Percentiles rank a stretch among this genome's conserved stretches.
phyloP scores from a whole-genome alignment of 2,888 invertebrate species.

The Chirona hameri region DNA sequence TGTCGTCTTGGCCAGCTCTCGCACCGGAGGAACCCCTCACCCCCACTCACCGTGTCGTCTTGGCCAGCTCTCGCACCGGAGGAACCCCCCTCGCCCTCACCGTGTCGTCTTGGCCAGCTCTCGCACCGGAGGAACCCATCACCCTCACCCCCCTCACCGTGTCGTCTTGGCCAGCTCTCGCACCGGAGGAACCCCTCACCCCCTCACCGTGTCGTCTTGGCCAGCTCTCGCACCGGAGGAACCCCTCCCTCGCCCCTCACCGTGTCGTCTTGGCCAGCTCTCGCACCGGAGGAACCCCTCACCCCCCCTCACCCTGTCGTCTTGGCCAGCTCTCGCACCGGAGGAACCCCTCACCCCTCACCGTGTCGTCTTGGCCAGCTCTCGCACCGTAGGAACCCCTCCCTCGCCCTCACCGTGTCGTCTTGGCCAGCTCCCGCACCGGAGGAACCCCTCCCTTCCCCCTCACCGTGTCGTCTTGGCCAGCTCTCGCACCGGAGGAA shows the following conservation, averaged over 20 bases:
- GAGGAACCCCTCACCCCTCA: background rate
- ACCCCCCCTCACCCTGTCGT: background rate
- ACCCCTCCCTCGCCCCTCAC: background rate
- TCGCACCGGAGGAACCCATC: background rate
- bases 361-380: conserved; percentile 22
- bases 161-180: conserved; percentile 22
- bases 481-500: conserved; percentile 8
- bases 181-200: background rate
- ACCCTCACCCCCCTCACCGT: background rate
- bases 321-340: conserved; percentile 10
- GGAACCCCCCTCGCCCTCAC: background rate
- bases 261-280: conserved; percentile 22
- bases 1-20: conserved; percentile 8
- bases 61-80: conserved; percentile 12
- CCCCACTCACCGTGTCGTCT: background rate
- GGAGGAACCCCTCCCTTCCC: background rate
- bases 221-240: conserved; percentile 7
- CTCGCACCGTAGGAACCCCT: background rate
- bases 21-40: background rate
- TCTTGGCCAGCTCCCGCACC: conserved; percentile 13
- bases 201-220: conserved; percentile 3
- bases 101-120: conserved; percentile 22
- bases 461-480: conserved; percentile 6
- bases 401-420: background rate
- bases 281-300: background rate